Conservation (phyloP, 2,888 invertebrate genomes). For the Gasteruption jaculator region DNA sequence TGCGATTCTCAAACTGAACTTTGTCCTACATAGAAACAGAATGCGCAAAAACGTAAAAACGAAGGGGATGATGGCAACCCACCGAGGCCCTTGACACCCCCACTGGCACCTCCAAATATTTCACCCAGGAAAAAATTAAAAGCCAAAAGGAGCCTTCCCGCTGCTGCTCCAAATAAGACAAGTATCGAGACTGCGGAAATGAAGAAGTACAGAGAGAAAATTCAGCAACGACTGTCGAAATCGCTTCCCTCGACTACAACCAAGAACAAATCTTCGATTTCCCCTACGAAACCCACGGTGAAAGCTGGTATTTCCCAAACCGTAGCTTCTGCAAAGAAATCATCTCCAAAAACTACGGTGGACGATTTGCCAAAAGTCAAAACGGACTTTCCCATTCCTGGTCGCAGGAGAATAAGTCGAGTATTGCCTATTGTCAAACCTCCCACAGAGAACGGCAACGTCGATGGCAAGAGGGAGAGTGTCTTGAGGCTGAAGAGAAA, state of each 20-base stretch:
- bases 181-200: constrained; percentile 31
- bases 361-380: background rate
- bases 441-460: too few relatives aligned
- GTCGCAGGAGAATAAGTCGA: too few relatives aligned
- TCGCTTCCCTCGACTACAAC: too few relatives aligned
- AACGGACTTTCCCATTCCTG: constrained; percentile 8
- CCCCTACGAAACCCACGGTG: too few relatives aligned
- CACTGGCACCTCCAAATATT: background rate
- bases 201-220: constrained; percentile 25
- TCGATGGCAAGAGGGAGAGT: too few relatives aligned
- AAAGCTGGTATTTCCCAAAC: too few relatives aligned
- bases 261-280: too few relatives aligned
- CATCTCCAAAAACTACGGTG: background rate
- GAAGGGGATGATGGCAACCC: constrained; percentile 11
- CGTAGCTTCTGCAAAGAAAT: background rate
- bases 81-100: constrained; percentile 2
- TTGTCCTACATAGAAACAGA: constrained; percentile 12
- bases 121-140: constrained; percentile 25
- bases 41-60: constrained; percentile 17
- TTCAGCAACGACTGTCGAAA: constrained; percentile 27
- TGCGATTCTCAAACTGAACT: too few relatives aligned
- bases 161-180: background rate
- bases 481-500: too few relatives aligned
- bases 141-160: constrained; percentile 19
- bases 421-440: too few relatives aligned